Percentiles rank a stretch among this genome's conserved stretches.
Conservation (phyloP, 2,888 invertebrate species). For the Steinernema hermaphroditum region DNA sequence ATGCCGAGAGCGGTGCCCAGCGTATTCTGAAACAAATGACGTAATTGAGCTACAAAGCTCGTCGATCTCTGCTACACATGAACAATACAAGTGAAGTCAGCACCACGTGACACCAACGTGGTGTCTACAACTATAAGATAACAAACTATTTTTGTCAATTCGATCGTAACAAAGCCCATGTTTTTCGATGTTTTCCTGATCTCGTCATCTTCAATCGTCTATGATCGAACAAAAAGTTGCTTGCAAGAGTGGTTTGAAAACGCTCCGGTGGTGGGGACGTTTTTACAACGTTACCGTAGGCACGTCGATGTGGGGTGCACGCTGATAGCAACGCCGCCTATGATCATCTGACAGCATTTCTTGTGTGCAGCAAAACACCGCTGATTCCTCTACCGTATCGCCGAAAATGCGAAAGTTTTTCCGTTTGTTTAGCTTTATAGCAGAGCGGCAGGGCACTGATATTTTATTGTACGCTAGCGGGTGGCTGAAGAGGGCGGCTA, state of each 20-base stretch:
- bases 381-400: constrained; percentile 6
- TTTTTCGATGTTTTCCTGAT: too few relatives aligned
- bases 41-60: not conserved
- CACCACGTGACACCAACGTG: too few relatives aligned
- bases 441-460: not conserved
- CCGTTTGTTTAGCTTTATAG: not conserved
- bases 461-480: not conserved
- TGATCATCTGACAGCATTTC: constrained; percentile 31
- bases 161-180: too few relatives aligned
- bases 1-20: constrained; percentile 40
- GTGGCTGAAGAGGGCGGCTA: too few relatives aligned
- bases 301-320: not conserved
- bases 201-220: too few relatives aligned
- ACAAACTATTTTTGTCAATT: too few relatives aligned
- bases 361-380: constrained; percentile 17
- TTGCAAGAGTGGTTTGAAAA: constrained; percentile 17
- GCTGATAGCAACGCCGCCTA: constrained; percentile 29
- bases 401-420: constrained; percentile 13
- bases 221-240: too few relatives aligned
- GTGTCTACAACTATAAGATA: too few relatives aligned
- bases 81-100: too few relatives aligned
- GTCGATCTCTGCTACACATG: too few relatives aligned
- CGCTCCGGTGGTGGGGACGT: not conserved
- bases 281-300: constrained; percentile 29
- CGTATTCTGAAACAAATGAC: constrained; percentile 43